These are phyloP conservation scores for Gymnothorax reevesii DNA, from an alignment of 2,797 vertebrate genomes.

Conservation along the genomic window DNA sequence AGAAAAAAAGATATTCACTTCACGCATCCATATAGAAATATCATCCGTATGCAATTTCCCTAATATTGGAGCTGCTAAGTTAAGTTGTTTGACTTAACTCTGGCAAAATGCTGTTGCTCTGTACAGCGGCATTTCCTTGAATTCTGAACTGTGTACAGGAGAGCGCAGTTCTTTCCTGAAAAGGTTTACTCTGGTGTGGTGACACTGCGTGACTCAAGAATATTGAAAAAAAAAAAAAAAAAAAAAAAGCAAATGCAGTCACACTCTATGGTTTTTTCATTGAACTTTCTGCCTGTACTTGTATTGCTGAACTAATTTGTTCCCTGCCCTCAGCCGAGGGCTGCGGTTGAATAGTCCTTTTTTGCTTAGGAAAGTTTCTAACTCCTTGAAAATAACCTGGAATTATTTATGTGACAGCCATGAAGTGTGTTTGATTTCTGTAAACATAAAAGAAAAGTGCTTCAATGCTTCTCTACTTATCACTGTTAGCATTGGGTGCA, in stretches of 20 bases:
- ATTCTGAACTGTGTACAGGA: slow-evolving; percentile 57
- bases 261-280: not conserved
- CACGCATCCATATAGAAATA: not conserved
- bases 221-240: slow-evolving; percentile 6
- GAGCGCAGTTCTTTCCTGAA: slow-evolving; percentile 65
- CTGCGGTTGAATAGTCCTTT: no score
- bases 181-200: slow-evolving; percentile 66
- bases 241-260: not conserved
- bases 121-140: slow-evolving; percentile 66
- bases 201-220: slow-evolving; percentile 22
- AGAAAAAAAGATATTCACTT: slow-evolving; percentile 2
- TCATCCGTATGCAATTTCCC: not conserved
- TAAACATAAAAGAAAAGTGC: not conserved
- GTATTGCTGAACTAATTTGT: not conserved
- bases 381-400: not conserved
- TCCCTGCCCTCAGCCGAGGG: slow-evolving; percentile 27
- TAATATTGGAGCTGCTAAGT: not conserved
- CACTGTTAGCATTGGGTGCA: no score
- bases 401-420: not conserved
- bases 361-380: no score
- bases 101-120: slow-evolving; percentile 57
- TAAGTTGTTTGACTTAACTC: slow-evolving; percentile 28
- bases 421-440: not conserved
- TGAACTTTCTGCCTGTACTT: not conserved
- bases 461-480: not conserved